Percentiles rank a stretch among this genome's conserved stretches.
Evolutionary conservation across 2,888 invertebrate genomes (phyloP).

Genomic region (Mythimna impura): DNA sequence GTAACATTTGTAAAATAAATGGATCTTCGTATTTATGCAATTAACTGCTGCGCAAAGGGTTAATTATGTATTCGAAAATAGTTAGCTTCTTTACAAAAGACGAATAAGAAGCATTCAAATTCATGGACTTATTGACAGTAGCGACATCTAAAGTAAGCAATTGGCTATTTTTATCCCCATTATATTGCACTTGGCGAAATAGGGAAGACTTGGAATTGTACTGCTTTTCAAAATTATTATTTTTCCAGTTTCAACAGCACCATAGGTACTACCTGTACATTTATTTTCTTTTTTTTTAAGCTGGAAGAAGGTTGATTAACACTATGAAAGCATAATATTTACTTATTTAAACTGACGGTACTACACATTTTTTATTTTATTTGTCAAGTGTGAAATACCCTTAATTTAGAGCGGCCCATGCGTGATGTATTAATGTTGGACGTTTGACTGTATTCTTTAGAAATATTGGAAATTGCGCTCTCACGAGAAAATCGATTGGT

Average conservation of each 20-base stretch:
- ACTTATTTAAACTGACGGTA: background rate
- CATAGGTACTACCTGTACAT: too few relatives aligned
- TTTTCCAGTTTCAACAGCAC: too few relatives aligned
- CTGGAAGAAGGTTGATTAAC: too few relatives aligned
- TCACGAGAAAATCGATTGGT: background rate
- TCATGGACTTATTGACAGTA: background rate
- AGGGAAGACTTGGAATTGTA: background rate
- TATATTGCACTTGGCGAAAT: background rate
- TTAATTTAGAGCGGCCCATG: conserved; percentile 1
- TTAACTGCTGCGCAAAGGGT: background rate
- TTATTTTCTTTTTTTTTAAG: too few relatives aligned
- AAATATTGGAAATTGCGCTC: background rate
- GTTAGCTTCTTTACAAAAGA: background rate
- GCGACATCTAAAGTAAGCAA: background rate
- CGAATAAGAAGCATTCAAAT: background rate
- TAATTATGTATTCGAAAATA: background rate
- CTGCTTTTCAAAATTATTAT: too few relatives aligned
- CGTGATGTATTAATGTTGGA: background rate
- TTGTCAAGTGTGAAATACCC: background rate
- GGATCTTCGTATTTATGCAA: background rate
- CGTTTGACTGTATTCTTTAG: background rate
- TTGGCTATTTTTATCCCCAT: background rate
- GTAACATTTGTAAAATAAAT: background rate
- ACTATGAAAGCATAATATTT: too few relatives aligned
- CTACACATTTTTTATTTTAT: background rate